phyloP scores from a whole-genome alignment of 2,113 vertebrate species.

The crab-eating macaque (Macaca fascicularis) region DNA sequence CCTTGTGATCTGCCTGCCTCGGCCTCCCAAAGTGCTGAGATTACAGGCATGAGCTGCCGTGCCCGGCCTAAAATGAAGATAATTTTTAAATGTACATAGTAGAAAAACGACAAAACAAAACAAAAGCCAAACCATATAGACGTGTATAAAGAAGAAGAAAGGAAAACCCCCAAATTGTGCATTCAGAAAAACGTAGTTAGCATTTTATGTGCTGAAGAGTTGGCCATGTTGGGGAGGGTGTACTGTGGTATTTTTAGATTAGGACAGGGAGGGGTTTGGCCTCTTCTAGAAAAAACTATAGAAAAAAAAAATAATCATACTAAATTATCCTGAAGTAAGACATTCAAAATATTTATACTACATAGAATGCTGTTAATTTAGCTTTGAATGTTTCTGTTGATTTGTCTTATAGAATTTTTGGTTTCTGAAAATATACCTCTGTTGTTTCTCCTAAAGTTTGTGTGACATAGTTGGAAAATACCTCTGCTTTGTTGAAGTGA shows the following conservation, averaged over 20 bases:
- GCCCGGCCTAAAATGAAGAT: not conserved
- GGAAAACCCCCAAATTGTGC: not conserved
- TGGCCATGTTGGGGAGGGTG: not conserved
- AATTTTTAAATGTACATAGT: not conserved
- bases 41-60: too few species aligned
- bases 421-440: constrained; percentile 34
- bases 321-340: not conserved
- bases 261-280: not conserved
- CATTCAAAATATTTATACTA: not conserved
- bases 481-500: constrained; percentile 56
- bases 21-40: too few species aligned
- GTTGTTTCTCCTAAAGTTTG: constrained; percentile 23
- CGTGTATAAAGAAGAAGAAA: not conserved
- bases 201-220: not conserved
- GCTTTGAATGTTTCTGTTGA: not conserved
- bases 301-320: constrained; percentile 10
- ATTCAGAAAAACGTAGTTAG: not conserved
- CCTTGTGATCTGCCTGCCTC: too few species aligned
- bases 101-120: not conserved
- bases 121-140: not conserved
- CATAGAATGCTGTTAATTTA: constrained; percentile 9
- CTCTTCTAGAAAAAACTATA: not conserved
- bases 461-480: constrained; percentile 50
- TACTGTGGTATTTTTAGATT: constrained; percentile 12
- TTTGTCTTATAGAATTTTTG: not conserved